Evolutionary conservation across 2,797 vertebrate genomes (phyloP).

Genomic region (Calcarius lapponicus): DNA sequence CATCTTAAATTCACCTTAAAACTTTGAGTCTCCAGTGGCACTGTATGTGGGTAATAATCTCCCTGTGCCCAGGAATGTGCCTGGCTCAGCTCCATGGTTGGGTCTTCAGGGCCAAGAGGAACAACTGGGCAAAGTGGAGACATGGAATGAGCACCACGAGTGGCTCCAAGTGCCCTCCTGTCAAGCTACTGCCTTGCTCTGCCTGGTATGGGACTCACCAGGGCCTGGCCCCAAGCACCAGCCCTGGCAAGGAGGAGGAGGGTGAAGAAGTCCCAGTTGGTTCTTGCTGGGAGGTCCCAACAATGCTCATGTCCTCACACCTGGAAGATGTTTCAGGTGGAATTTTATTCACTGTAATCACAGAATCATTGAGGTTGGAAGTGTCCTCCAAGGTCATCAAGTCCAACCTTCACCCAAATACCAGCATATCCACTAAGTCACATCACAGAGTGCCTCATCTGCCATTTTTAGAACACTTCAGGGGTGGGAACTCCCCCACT

Average conservation of each 20-base stretch:
- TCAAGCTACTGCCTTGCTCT: background rate
- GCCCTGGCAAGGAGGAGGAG: background rate
- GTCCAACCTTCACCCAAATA: background rate
- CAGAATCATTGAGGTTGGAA: background rate
- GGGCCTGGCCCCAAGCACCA: background rate
- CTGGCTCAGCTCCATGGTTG: background rate
- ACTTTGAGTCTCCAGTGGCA: accelerated
- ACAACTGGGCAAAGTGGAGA: background rate
- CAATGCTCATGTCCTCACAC: background rate
- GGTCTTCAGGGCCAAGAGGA: background rate
- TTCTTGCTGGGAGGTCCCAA: background rate
- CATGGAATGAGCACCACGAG: accelerated
- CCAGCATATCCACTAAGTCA: background rate
- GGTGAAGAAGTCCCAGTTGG: background rate
- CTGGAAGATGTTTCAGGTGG: background rate
- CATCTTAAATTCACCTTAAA: background rate
- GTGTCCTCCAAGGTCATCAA: background rate
- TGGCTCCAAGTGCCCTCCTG: background rate
- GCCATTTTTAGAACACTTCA: background rate
- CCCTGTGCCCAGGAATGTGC: accelerated
- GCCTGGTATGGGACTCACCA: background rate
- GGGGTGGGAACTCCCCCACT: background rate
- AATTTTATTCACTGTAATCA: background rate
- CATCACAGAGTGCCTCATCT: background rate
- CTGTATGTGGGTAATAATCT: background rate